Evolutionary conservation across 2,113 vertebrate species (phyloP), one percentile per base, ranked within the genome.

Genomic region (Melanotaenia duboulayi): DNA sequence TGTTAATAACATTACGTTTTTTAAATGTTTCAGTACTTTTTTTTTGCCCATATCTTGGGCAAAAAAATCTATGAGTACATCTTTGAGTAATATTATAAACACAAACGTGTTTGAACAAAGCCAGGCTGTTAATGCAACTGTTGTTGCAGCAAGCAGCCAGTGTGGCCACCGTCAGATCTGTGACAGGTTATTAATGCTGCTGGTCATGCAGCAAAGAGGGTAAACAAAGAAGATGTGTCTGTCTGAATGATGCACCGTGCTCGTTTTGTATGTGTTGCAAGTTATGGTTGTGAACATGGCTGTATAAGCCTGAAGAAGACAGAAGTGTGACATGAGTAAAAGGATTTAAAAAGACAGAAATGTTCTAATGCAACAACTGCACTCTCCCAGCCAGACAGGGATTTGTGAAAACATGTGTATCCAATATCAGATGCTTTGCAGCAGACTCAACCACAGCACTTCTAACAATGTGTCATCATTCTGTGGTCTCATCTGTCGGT

Each of bases 351-450:
- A 52, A 37, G 22, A 74, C 52, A 74, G 25, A 52, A 14, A 57
- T 63, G 65, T 78, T 22, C 4, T 32, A 57, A 46, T 37, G 37
- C 42, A 50, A 39, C 22, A 71, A 58, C 6, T 46, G 19, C 57
- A 70, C 37, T 44, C 1, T 55, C 35, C 14, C 57, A 82, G 69
- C 59, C 51, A 46, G 32, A 71, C 61, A 35, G 39, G 46, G 44
- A 65, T 84, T 76, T 69, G 65, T 8, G 17, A 54, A 67, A 78
- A 83, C 84, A 82, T 74, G 57, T 87, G 69, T 62, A 24, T 74
- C 57, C 63, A 55, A 82, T 81, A 71, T 79, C 39, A 24, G 56
- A 59, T 60, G 20, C 32, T 42, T 6, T 1, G 64, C 52, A 0
- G 76, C 70, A 76, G 80, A n/a, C 20, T 68, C 25, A 23, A 24